Evolutionary conservation across 2,888 invertebrate genomes (phyloP).

Genomic region (Cotesia congregata): DNA sequence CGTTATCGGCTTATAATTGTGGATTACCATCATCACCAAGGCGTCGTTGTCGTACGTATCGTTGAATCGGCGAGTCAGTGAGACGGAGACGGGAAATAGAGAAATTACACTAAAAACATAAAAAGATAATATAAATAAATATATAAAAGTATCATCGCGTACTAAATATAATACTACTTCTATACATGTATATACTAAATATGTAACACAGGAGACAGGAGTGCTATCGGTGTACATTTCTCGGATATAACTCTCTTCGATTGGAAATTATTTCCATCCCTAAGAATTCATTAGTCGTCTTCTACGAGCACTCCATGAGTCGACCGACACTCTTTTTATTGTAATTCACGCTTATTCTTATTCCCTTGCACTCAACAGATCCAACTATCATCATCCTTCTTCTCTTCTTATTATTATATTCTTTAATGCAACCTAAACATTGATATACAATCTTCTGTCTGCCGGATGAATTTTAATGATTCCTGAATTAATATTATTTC

Average conservation of each 20-base stretch:
- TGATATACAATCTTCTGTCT: conserved; percentile 32
- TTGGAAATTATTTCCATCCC: conserved; percentile 35
- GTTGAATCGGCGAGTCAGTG: conserved; percentile 2
- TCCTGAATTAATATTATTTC: conserved; percentile 20
- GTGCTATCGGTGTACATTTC: conserved; percentile 19
- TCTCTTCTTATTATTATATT: background rate
- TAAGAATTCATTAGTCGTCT: conserved; percentile 36
- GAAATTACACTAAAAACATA: conserved; percentile 1
- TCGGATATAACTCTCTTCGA: conserved; percentile 35
- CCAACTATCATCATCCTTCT: background rate
- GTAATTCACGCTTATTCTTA: background rate
- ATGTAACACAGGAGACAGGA: conserved; percentile 22
- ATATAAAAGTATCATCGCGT: background rate
- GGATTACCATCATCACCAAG: conserved; percentile 36
- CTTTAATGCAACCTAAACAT: background rate
- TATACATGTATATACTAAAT: background rate
- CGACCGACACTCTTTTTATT: background rate
- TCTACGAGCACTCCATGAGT: background rate
- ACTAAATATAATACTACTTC: background rate
- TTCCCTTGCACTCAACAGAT: background rate
- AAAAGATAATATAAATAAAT: conserved; percentile 15
- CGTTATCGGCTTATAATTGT: conserved; percentile 45
- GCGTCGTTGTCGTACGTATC: conserved; percentile 16
- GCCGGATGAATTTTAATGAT: conserved; percentile 34
- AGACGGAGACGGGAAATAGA: background rate